phyloP scores from a whole-genome alignment of 1,140 invertebrate species.

The Phortica variegata region DNA sequence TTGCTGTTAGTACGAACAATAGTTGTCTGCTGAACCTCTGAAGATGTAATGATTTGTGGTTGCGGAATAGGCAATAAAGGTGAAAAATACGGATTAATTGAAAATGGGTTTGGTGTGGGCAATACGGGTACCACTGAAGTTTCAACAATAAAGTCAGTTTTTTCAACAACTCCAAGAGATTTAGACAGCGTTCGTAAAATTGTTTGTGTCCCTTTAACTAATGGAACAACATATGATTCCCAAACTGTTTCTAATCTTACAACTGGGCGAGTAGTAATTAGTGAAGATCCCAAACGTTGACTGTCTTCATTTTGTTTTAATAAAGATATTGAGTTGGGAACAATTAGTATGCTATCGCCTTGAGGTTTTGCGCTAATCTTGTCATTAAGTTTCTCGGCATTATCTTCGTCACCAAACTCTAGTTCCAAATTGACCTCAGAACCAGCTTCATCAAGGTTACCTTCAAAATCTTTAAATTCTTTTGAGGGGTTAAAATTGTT shows the following conservation, averaged over 20 bases:
- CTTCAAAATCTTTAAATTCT: slow-evolving; percentile 85
- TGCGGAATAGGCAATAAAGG: slow-evolving; percentile 54
- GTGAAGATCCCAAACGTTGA: too few relatives aligned
- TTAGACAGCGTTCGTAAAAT: slow-evolving; percentile 75
- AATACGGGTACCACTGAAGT: slow-evolving; percentile 68
- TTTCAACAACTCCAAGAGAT: slow-evolving; percentile 72
- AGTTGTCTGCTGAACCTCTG: slow-evolving; percentile 75
- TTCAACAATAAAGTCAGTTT: slow-evolving; percentile 73
- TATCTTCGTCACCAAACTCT: slow-evolving; percentile 78
- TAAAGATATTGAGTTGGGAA: too few relatives aligned
- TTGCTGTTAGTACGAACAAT: slow-evolving; percentile 79
- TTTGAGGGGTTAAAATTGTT: slow-evolving; percentile 63
- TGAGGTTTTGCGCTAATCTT: slow-evolving; percentile 39
- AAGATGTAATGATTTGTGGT: slow-evolving; percentile 78
- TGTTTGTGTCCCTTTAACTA: slow-evolving; percentile 73
- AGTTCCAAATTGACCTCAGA: slow-evolving; percentile 81
- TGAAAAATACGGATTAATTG: slow-evolving; percentile 60
- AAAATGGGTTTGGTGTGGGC: slow-evolving; percentile 57
- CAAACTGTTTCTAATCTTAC: slow-evolving; percentile 75
- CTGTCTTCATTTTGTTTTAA: too few relatives aligned
- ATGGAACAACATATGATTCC: slow-evolving; percentile 77
- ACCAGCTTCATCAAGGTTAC: slow-evolving; percentile 81
- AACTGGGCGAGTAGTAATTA: slow-evolving; percentile 75
- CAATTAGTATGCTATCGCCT: neutral
- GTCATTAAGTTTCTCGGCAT: slow-evolving; percentile 65